Evolutionary conservation across 1,140 invertebrate species (phyloP).

Genomic region (Scylla paramamosain): DNA sequence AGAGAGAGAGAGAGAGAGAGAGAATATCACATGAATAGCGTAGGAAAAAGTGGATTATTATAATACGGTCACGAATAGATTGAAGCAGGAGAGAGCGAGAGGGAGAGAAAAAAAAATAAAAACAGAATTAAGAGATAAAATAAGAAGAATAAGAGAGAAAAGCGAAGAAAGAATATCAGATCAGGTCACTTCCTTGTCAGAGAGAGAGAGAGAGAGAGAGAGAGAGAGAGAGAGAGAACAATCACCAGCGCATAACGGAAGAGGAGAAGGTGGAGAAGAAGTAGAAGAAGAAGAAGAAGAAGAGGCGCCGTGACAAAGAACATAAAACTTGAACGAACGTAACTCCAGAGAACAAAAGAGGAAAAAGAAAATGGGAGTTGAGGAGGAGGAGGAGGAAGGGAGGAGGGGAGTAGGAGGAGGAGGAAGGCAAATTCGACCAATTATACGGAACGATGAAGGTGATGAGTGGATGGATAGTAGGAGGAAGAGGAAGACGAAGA

Average conservation of each 20-base stretch:
- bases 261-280: neutral
- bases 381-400: neutral
- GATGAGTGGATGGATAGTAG: neutral
- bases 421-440: neutral
- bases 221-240: neutral
- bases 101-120: neutral
- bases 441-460: neutral
- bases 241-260: neutral
- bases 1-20: neutral
- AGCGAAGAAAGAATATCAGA: neutral
- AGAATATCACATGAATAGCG: too few species aligned
- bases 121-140: neutral
- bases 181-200: neutral
- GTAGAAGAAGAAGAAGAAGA: neutral
- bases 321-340: too few species aligned
- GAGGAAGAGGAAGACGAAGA: neutral
- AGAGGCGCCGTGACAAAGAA: neutral
- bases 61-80: too few species aligned
- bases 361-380: too few species aligned
- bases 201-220: neutral
- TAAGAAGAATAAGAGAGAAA: neutral
- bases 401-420: neutral
- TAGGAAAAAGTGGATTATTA: too few species aligned
- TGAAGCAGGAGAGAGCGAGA: neutral
- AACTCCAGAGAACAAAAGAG: neutral